Evolutionary conservation across 2,797 vertebrate species (phyloP), one percentile per base, ranked within the genome.

Genomic region (Syngnathus acus): DNA sequence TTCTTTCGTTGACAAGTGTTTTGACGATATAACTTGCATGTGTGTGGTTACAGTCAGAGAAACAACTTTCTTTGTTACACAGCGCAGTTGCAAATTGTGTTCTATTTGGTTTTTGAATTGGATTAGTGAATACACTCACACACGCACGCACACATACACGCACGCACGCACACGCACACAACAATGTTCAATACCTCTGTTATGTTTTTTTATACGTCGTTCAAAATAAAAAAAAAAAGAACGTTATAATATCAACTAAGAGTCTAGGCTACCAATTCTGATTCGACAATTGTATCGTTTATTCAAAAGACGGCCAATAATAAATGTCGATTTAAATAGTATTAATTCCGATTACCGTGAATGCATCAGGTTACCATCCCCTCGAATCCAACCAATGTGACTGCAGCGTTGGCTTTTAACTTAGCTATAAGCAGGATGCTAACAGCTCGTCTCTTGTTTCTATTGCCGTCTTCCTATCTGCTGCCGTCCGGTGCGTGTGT

Each of bases 301-400:
- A 23, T 10, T 11, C 38, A 38, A 40, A 6, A n/a, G 13, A 14
- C 19, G n/a, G 14, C 2, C 19, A 23, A 14, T 19, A 55, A 55
- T 32, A 21, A 21, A 61, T 4, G 59, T 6, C 4, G 14, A 21
- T 32, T 19, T 16, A 16, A 11, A 7, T 0, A 4, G 1, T 48
- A 0, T 16, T 16, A 1, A 37, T 66, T 58, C 4, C 23, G 42
- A 58, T 38, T 37, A 45, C 23, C 23, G 1, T 1, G 16, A 66
- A 58, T 9, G 65, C 54, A 32, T 16, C 65, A 66, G 1, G 5
- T 6, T 32, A 6, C 68, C 74, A 32, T 11, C 72, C 71, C 74
- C 77, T 50, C 5, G 48, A 40, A 68, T 14, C 4, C 67, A 67
- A 58, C 79, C 79, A 75, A 82, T 78, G 77, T 66, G 74, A 37